A percentile compares a stretch with the other conserved stretches of the same genome.
These are phyloP conservation scores for Spodoptera frugiperda DNA, from an alignment of 1,140 invertebrate genomes.

Conservation along the genomic window DNA sequence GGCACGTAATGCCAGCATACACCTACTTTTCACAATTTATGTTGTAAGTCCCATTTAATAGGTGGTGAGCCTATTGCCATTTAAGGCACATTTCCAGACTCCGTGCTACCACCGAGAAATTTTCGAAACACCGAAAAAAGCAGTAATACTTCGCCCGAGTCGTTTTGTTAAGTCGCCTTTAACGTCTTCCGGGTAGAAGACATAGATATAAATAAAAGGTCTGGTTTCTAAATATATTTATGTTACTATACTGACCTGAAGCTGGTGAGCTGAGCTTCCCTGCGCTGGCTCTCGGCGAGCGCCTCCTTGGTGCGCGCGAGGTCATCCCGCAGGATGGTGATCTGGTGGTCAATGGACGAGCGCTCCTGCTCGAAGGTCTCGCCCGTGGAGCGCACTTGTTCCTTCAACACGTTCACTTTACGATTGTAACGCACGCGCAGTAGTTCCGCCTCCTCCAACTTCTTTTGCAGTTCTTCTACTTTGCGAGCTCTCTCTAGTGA, in stretches of 20 bases:
- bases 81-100: too few relatives aligned
- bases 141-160: too few relatives aligned
- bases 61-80: too few relatives aligned
- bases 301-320: slow-evolving; percentile 90
- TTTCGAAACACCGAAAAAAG: too few relatives aligned
- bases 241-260: slow-evolving; percentile 83
- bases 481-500: slow-evolving; percentile 93
- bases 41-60: too few relatives aligned
- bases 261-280: slow-evolving; percentile 91
- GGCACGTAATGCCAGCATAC: too few relatives aligned
- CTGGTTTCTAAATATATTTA: neutral
- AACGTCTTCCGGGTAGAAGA: neutral
- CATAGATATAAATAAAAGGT: neutral
- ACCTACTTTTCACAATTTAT: too few relatives aligned
- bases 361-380: slow-evolving; percentile 90
- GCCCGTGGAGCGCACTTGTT: slow-evolving; percentile 87
- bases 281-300: slow-evolving; percentile 89
- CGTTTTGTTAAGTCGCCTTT: too few relatives aligned
- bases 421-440: slow-evolving; percentile 89
- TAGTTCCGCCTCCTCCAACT: slow-evolving; percentile 91
- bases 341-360: slow-evolving; percentile 89
- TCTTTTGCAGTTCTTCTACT: slow-evolving; percentile 93
- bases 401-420: slow-evolving; percentile 90
- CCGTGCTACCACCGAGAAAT: too few relatives aligned
- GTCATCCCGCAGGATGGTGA: slow-evolving; percentile 90